A percentile compares a stretch with the other conserved stretches of the same genome.
These are phyloP conservation scores for Metellina segmentata DNA, from an alignment of 2,888 invertebrate species.

Conservation along the genomic window DNA sequence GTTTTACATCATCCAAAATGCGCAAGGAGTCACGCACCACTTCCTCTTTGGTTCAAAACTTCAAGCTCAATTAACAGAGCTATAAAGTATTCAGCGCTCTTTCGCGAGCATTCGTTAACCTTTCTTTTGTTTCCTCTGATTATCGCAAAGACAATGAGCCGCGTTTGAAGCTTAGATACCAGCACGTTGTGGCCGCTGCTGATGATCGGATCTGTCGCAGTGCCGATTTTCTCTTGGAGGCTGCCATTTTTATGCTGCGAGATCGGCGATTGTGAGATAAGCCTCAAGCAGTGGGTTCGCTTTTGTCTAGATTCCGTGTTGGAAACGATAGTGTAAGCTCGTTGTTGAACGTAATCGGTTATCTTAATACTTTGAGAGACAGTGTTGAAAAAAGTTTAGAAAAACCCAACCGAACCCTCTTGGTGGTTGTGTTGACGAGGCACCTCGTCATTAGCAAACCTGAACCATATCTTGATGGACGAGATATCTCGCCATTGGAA, in stretches of 20 bases:
- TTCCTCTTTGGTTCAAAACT: slow-evolving; percentile 13
- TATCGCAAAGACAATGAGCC: not conserved
- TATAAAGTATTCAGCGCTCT: slow-evolving; percentile 29
- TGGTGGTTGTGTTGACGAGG: too few relatives aligned
- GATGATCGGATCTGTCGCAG: not conserved
- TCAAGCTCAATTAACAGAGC: slow-evolving; percentile 23
- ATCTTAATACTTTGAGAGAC: too few relatives aligned
- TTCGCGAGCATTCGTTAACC: slow-evolving; percentile 10
- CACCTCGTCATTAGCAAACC: too few relatives aligned
- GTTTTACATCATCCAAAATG: too few relatives aligned
- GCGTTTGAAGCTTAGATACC: not conserved
- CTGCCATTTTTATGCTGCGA: not conserved
- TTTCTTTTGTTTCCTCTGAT: slow-evolving; percentile 24
- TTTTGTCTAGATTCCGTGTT: too few relatives aligned
- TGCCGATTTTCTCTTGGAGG: not conserved
- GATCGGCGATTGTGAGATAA: not conserved
- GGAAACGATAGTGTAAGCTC: too few relatives aligned
- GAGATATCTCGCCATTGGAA: too few relatives aligned
- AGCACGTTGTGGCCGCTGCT: not conserved
- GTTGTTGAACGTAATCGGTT: too few relatives aligned
- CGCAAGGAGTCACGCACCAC: not conserved
- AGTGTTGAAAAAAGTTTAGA: too few relatives aligned
- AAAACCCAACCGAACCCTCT: too few relatives aligned
- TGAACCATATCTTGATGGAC: too few relatives aligned
- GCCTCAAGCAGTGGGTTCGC: too few relatives aligned